Percentiles rank a stretch among this genome's conserved stretches.
phyloP scores from a whole-genome alignment of 2,888 invertebrate genomes.

The Callosobruchus maculatus region DNA sequence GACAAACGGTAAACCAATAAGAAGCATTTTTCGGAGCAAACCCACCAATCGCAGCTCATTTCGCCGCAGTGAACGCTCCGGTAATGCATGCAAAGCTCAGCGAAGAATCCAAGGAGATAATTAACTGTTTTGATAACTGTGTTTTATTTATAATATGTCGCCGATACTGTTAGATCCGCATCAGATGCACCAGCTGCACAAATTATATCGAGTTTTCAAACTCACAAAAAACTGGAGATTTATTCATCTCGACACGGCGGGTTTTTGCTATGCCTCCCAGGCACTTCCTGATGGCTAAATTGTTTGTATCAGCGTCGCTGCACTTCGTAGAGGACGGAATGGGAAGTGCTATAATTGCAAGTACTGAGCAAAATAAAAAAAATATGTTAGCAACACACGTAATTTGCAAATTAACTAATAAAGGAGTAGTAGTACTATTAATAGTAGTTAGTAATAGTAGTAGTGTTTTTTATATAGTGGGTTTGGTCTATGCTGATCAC shows the following conservation, averaged over 20 bases:
- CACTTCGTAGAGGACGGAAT: neutral
- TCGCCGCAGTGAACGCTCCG: neutral
- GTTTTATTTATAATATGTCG: neutral
- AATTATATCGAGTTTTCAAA: neutral
- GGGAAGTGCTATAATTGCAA: neutral
- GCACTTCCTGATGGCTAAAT: neutral
- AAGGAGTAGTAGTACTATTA: no score
- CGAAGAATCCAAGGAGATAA: neutral
- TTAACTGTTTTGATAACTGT: neutral
- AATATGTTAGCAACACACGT: neutral
- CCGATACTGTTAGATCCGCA: neutral
- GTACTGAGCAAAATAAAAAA: neutral
- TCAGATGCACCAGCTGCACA: neutral
- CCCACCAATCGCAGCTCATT: neutral
- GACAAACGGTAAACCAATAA: neutral
- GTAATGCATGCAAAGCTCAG: neutral
- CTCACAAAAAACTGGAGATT: neutral
- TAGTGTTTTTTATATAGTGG: no score
- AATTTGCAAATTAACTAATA: no score
- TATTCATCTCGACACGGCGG: neutral
- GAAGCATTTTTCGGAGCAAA: neutral
- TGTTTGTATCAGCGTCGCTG: neutral
- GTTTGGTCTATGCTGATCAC: no score
- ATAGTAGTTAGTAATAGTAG: no score
- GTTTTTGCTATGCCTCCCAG: neutral